A percentile compares a stretch with the other conserved stretches of the same genome.
Conservation (phyloP, 2,888 invertebrate genomes). For the Dioctria linearis region DNA sequence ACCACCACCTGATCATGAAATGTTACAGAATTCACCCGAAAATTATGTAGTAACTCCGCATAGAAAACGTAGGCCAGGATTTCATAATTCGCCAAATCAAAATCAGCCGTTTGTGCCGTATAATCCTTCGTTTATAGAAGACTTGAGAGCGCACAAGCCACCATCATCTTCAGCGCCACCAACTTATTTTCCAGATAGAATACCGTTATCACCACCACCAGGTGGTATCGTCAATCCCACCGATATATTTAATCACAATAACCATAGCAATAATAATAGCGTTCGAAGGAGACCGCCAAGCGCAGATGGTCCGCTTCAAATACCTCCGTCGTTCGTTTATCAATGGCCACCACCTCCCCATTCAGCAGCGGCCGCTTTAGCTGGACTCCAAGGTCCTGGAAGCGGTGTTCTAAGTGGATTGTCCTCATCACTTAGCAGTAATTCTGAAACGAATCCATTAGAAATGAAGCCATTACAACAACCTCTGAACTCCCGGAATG, state of each 20-base stretch:
- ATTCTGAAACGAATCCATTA: conserved; percentile 59
- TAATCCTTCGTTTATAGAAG: conserved; percentile 82
- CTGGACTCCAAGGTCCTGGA: conserved; percentile 60
- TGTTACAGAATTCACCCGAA: conserved; percentile 83
- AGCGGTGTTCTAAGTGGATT: conserved; percentile 57
- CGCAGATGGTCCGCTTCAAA: conserved; percentile 74
- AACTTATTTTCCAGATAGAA: conserved; percentile 69
- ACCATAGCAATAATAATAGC: conserved; percentile 64
- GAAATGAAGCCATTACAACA: conserved; percentile 59
- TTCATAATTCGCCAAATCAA: conserved; percentile 89
- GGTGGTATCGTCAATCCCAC: conserved; percentile 65
- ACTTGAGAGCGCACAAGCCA: conserved; percentile 78
- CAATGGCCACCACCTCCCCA: conserved; percentile 68
- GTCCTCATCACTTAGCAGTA: conserved; percentile 56
- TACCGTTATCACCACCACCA: conserved; percentile 65
- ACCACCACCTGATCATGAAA: conserved; percentile 78
- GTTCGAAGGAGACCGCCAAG: conserved; percentile 75
- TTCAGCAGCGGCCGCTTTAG: conserved; percentile 64
- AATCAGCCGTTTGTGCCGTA: conserved; percentile 91
- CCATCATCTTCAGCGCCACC: conserved; percentile 83
- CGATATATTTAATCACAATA: conserved; percentile 64
- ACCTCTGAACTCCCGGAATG: conserved; percentile 59
- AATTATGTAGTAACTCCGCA: conserved; percentile 91
- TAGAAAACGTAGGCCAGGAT: conserved; percentile 87
- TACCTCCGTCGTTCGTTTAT: conserved; percentile 72